These are phyloP conservation scores for Drosophila nannoptera DNA, from an alignment of 1,140 invertebrate genomes.

Conservation along the genomic window DNA sequence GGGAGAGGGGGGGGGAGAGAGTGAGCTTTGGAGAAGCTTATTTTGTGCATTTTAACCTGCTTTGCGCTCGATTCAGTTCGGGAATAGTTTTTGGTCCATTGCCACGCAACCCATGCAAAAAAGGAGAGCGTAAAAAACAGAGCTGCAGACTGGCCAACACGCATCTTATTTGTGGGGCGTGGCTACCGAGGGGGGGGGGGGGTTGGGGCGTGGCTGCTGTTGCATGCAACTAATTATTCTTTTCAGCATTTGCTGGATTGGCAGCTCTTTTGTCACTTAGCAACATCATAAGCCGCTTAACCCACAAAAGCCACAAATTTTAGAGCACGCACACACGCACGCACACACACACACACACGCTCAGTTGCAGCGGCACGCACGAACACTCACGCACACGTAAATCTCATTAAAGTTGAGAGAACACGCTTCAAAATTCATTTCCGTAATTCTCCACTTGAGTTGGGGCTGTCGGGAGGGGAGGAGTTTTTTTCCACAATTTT, in stretches of 20 bases:
- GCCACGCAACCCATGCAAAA: not conserved
- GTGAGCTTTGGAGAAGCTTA: not conserved
- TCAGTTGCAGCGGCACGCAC: too few relatives aligned
- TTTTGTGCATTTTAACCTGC: slow-evolving; percentile 19
- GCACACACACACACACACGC: slow-evolving; percentile 17
- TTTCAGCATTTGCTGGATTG: slow-evolving; percentile 68
- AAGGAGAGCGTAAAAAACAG: not conserved
- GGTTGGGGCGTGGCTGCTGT: slow-evolving; percentile 20
- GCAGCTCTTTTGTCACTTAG: slow-evolving; percentile 66
- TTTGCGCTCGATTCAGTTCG: slow-evolving; percentile 29
- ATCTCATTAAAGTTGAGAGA: slow-evolving; percentile 71
- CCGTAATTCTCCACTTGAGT: slow-evolving; percentile 67
- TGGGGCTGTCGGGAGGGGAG: slow-evolving; percentile 2
- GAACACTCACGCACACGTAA: slow-evolving; percentile 36
- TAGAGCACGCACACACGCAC: slow-evolving; percentile 5
- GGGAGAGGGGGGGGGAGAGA: not conserved
- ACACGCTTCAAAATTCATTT: slow-evolving; percentile 76
- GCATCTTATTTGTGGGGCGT: not conserved
- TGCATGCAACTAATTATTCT: slow-evolving; percentile 73
- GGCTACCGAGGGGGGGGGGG: not conserved
- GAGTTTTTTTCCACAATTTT: not conserved
- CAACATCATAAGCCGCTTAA: slow-evolving; percentile 74
- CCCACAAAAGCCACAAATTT: slow-evolving; percentile 65
- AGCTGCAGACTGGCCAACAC: not conserved
- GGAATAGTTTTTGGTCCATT: slow-evolving; percentile 30